Conservation (phyloP, 2,113 vertebrate species). For the Rousettus leschenaultii region DNA sequence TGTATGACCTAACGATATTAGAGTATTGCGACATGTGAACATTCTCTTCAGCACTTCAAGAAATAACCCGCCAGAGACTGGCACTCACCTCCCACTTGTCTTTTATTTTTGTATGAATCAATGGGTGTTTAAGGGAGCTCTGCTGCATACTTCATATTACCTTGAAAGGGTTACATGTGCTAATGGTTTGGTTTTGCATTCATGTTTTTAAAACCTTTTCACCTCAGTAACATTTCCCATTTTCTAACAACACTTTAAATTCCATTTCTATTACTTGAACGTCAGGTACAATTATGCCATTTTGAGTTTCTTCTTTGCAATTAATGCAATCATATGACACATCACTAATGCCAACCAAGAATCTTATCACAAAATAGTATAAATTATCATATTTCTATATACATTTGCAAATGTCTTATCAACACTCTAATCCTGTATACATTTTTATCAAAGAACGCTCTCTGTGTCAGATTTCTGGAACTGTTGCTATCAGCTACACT, state of each 20-base stretch:
- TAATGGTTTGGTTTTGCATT: slow-evolving; percentile 38
- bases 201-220: slow-evolving; percentile 61
- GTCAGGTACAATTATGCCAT: slow-evolving; percentile 72
- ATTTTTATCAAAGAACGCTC: slow-evolving; percentile 58
- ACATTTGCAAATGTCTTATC: slow-evolving; percentile 74
- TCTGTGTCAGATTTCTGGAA: slow-evolving; percentile 27
- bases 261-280: slow-evolving; percentile 72
- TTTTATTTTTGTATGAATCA: background rate
- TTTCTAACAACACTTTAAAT: slow-evolving; percentile 71
- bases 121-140: background rate
- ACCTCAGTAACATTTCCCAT: slow-evolving; percentile 60
- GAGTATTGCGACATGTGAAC: too few species aligned
- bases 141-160: background rate
- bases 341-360: slow-evolving; percentile 72
- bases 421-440: slow-evolving; percentile 62
- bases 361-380: slow-evolving; percentile 71
- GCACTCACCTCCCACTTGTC: rapidly evolving
- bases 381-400: slow-evolving; percentile 76
- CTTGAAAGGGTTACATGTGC: slow-evolving; percentile 14
- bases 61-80: background rate
- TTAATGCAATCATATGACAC: slow-evolving; percentile 74
- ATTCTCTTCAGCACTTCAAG: background rate
- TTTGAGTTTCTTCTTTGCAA: slow-evolving; percentile 71
- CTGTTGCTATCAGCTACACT: slow-evolving; percentile 10
- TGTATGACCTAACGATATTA: background rate